These are phyloP conservation scores for Ennomos fuscantarius DNA, from an alignment of 2,888 invertebrate species.

Conservation along the genomic window DNA sequence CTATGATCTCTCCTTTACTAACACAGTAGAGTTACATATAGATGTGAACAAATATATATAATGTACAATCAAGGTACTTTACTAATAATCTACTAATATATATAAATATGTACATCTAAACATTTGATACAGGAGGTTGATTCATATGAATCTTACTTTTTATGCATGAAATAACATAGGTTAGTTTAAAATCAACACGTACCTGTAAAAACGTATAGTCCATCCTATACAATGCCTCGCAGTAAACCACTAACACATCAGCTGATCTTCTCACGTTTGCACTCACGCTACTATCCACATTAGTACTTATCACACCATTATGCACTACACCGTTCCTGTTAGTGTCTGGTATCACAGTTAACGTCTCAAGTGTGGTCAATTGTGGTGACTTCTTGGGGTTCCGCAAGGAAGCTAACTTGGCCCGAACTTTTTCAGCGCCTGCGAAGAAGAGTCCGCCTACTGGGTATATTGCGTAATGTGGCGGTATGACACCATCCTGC, in stretches of 20 bases:
- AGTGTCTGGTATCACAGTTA: constrained; percentile 48
- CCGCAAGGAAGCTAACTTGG: constrained; percentile 56
- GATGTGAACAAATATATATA: too few species aligned
- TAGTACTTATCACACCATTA: constrained; percentile 31
- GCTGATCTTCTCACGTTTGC: constrained; percentile 40
- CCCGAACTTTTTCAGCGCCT: constrained; percentile 71
- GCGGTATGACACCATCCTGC: constrained; percentile 61
- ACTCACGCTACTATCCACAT: constrained; percentile 24
- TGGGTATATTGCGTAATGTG: constrained; percentile 70
- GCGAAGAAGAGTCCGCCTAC: constrained; percentile 74
- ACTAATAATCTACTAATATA: neutral
- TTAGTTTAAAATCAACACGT: constrained; percentile 31
- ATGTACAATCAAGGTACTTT: too few species aligned
- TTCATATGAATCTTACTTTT: too few species aligned
- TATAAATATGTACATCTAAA: constrained; percentile 25
- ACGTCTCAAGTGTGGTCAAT: constrained; percentile 44
- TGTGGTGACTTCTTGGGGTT: constrained; percentile 38
- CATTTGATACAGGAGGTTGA: constrained; percentile 11
- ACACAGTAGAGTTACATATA: constrained; percentile 16
- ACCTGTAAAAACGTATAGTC: constrained; percentile 90
- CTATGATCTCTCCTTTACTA: constrained; percentile 21
- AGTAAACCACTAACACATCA: constrained; percentile 85
- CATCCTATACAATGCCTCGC: constrained; percentile 85
- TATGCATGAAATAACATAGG: too few species aligned
- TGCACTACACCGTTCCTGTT: constrained; percentile 35